phyloP scores from a whole-genome alignment of 2,797 vertebrate species.

The Cirrhinus mrigala region DNA sequence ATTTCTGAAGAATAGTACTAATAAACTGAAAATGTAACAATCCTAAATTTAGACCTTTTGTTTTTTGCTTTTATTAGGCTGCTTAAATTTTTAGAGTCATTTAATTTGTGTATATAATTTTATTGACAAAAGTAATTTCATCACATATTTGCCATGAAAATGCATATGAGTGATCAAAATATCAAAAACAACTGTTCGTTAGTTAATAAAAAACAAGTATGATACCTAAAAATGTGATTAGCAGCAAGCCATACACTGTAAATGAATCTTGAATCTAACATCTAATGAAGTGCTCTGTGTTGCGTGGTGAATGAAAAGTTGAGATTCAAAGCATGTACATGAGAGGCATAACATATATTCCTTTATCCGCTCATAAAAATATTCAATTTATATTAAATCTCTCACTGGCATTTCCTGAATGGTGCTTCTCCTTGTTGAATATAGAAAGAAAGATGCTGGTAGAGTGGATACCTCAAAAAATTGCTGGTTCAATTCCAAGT shows the following conservation, averaged over 20 bases:
- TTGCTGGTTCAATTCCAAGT: slow-evolving; percentile 6
- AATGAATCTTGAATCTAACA: background rate
- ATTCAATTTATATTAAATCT: background rate
- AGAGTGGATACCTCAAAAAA: background rate
- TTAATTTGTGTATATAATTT: slow-evolving; percentile 43
- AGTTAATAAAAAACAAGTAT: slow-evolving; percentile 33
- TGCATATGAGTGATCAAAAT: background rate
- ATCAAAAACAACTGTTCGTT: slow-evolving; percentile 18
- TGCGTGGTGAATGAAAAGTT: slow-evolving; percentile 12
- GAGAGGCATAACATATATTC: slow-evolving; percentile 8
- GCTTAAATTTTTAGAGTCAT: background rate
- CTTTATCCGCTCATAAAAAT: background rate
- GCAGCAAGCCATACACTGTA: slow-evolving; percentile 50
- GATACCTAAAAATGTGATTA: slow-evolving; percentile 45
- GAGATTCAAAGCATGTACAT: slow-evolving; percentile 9
- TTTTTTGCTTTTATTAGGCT: background rate
- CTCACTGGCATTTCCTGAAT: slow-evolving; percentile 5
- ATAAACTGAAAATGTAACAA: background rate
- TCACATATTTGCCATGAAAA: slow-evolving; percentile 40
- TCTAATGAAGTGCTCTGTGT: slow-evolving; percentile 47
- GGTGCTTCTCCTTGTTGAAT: background rate
- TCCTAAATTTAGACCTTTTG: background rate
- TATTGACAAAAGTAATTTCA: slow-evolving; percentile 52
- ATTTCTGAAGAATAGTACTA: background rate
- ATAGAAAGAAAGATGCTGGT: background rate